Evolutionary conservation across 2,888 invertebrate species (phyloP), one percentile per base, ranked within the genome.

Genomic region (Limnephilus lunatus): DNA sequence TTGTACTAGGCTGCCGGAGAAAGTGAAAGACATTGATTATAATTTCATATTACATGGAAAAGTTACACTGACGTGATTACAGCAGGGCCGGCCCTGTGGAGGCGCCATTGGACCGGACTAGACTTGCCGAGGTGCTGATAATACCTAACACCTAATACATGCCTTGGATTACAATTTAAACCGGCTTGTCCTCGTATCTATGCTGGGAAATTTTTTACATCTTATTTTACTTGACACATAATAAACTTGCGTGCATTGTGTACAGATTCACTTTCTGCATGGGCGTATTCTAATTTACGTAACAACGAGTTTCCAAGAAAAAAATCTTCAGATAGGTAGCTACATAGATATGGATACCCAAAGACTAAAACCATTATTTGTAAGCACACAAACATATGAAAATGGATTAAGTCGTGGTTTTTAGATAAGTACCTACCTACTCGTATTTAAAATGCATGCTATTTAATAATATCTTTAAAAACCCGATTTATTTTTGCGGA

Each of bases 11-110:
- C 85, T 25, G 35, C n/a, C 12, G 44, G 86, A 14, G 86, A 86
- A 86, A 86, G 86, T 86, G 86, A 39, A 44, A 86, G 48, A 86
- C 68, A n/a, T 68, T 68, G 86, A 14, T 86, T 86, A 86, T n/a
- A n/a, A 86, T 39, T 39, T 39, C 44, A 44, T 86, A 48, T 86
- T 86, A 48, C 86, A 44, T 86, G 14, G n/a, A 86, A 44, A 39
- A 83, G 83, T 35, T 83, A 39, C 25, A 19, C 83, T 68, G 25
- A n/a, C 68, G n/a, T 68, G 68, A 68, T 68, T 68, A 68, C 19
- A 68, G 19, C 44, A 44, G 44, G 44, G 44, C 44, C 44, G 44
- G 44, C 12, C 44, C 44, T 44, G 44, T 44, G 44, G 2, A 39
- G 39, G 39, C 39, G 39, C 39, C 0, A 39, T 39, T 9, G 39